Conservation (phyloP, 2,888 invertebrate genomes). For the Hydraecia micacea region DNA sequence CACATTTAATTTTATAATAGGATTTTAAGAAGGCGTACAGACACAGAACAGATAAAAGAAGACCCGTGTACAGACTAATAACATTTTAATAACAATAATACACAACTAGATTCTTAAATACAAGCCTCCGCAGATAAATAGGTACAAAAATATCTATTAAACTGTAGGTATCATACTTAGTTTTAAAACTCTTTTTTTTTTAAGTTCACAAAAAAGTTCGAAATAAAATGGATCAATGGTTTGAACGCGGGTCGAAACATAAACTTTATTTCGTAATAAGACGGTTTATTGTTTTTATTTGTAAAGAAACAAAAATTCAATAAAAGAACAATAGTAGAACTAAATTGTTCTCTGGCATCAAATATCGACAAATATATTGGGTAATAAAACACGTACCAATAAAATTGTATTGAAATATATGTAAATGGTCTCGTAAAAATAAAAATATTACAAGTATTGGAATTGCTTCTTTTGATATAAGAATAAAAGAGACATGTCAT, state of each 20-base stretch:
- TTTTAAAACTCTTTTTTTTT: neutral
- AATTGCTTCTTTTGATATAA: slow-evolving; percentile 13
- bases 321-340: slow-evolving; percentile 29
- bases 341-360: slow-evolving; percentile 27
- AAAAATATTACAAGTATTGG: slow-evolving; percentile 25
- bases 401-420: slow-evolving; percentile 46
- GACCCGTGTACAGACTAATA: neutral
- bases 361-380: slow-evolving; percentile 28
- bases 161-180: neutral
- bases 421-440: slow-evolving; percentile 32
- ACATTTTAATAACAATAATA: neutral
- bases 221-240: neutral
- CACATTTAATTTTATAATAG: too few species aligned
- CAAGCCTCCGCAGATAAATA: neutral
- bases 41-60: too few species aligned
- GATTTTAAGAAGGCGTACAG: neutral
- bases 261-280: neutral
- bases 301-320: neutral
- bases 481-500: slow-evolving; percentile 1
- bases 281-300: neutral
- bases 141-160: neutral
- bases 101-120: neutral
- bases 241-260: neutral
- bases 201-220: neutral
- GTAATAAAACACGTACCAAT: slow-evolving; percentile 36